Base-by-base conservation (phyloP, 2,888 invertebrate genomes). In the Hecatera dysodea region DNA sequence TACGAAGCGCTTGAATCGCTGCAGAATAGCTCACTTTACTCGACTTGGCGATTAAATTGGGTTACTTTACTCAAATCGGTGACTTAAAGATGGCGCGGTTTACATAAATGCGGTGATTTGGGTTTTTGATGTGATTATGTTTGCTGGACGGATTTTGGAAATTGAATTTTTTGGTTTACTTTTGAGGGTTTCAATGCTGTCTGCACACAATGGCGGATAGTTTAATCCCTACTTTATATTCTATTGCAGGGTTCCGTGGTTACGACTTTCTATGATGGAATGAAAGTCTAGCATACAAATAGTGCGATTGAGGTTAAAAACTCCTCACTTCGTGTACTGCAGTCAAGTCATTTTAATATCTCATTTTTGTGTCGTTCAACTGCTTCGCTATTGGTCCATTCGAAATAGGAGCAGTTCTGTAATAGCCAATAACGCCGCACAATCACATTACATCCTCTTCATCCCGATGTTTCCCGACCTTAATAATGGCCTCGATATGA, bases 11-110 rank as follows among this genome's bases (percentile, higher is more conserved):
- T 72, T 64, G 66, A 72, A 79, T 70, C 66, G 71, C 70, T 75
- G 59, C 62, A 60, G 60, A 80, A 77, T 69, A 80, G 59, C 75
- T 83, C 72, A 82, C 74, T 82, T 82, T 84, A 72, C 76, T 69
- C 64, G 46, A 61, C 24, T 71, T 69, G 70, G 68, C 62, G 70
- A 84, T 84, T 81, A 72, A 78, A 79, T 78, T 79, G 72, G 84
- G 75, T 82, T 78, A 71, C 66, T 84, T 82, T 75, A 63, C 74
- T 81, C 46, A 42, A 69, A 82, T 80, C 59, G 65, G 76, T 60
- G 57, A 82, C 74, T 56, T 56, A 74, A 72, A 78, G 61, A 72
- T 76, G 53, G 68, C 44, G 67, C 22, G 42, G 61, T 57, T 44
- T 52, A 59, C 56, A 63, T 57, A 52, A 60, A 63, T 52, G 29